A percentile compares a stretch with the other conserved stretches of the same genome.
phyloP scores from a whole-genome alignment of 2,113 vertebrate species.

The Platichthys stellatus region DNA sequence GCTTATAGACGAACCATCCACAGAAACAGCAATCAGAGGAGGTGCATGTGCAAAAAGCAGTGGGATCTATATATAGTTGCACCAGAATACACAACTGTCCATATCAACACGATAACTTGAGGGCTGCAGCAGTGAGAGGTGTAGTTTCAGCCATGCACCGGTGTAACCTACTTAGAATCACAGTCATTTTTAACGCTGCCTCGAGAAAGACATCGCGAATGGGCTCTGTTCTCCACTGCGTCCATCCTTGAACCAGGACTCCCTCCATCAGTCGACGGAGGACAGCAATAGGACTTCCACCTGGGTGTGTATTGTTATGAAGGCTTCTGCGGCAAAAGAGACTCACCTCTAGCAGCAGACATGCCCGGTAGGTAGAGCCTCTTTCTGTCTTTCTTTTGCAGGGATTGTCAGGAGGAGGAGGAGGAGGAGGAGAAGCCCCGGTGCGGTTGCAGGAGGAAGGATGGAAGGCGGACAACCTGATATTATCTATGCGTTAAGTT shows the following conservation, averaged over 20 bases:
- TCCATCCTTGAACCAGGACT: slow-evolving; percentile 25
- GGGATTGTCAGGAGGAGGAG: slow-evolving; percentile 11
- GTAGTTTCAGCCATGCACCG: slow-evolving; percentile 56
- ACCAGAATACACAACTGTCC: background rate
- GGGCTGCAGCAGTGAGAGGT: slow-evolving; percentile 58
- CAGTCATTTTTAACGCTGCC: slow-evolving; percentile 50
- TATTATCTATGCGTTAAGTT: slow-evolving; percentile 44
- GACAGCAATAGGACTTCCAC: background rate
- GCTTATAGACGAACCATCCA: slow-evolving; percentile 5
- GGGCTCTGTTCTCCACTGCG: slow-evolving; percentile 30
- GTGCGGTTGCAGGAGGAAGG: slow-evolving; percentile 1
- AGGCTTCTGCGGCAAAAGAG: slow-evolving; percentile 73
- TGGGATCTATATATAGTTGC: slow-evolving; percentile 32
- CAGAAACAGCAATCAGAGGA: background rate
- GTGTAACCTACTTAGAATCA: slow-evolving; percentile 66
- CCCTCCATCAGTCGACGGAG: background rate
- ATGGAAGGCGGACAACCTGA: background rate
- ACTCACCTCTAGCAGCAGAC: slow-evolving; percentile 83
- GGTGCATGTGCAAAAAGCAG: slow-evolving; percentile 1
- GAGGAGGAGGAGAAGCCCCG: slow-evolving; percentile 23
- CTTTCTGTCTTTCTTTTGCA: slow-evolving; percentile 43
- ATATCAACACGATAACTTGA: slow-evolving; percentile 51
- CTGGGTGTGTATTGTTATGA: slow-evolving; percentile 53
- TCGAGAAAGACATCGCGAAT: slow-evolving; percentile 55
- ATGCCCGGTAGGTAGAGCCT: slow-evolving; percentile 78